Conservation (phyloP, 2,888 invertebrate genomes). For the Scaptomyza tumidula region DNA sequence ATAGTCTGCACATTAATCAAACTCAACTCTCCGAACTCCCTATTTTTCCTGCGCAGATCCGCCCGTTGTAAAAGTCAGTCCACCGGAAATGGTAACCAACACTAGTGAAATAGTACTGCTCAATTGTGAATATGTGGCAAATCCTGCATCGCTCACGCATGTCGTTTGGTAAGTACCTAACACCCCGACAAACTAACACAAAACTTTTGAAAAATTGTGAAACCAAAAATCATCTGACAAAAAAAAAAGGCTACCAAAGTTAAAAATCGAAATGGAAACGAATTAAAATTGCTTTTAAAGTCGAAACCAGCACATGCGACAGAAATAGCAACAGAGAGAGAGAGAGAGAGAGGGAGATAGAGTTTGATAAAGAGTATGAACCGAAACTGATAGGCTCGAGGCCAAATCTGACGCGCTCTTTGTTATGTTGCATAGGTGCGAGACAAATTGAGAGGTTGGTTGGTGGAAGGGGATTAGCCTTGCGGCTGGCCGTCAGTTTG, state of each 20-base stretch:
- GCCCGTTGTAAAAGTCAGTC: constrained; percentile 91
- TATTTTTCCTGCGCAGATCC: constrained; percentile 88
- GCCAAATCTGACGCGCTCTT: constrained; percentile 58
- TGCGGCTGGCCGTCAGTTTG: constrained; percentile 28
- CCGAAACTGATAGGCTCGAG: constrained; percentile 19
- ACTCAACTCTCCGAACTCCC: constrained; percentile 62
- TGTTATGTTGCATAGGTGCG: constrained; percentile 50
- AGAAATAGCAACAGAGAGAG: constrained; percentile 12
- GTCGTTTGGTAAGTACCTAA: constrained; percentile 89
- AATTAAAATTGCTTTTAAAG: constrained; percentile 72
- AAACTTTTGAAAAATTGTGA: constrained; percentile 2
- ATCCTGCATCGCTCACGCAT: constrained; percentile 91
- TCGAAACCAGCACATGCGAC: constrained; percentile 41
- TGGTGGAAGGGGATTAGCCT: constrained; percentile 10
- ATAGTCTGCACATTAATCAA: neutral
- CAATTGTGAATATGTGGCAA: constrained; percentile 93
- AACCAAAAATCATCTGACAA: constrained; percentile 3
- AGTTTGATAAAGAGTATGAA: neutral
- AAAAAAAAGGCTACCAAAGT: constrained; percentile 49
- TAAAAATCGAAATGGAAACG: constrained; percentile 64
- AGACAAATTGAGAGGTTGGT: neutral
- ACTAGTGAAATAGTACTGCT: constrained; percentile 91
- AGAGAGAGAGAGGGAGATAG: neutral
- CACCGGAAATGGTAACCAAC: constrained; percentile 91
- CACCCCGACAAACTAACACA: constrained; percentile 19